Conservation (phyloP, 1,140 invertebrate genomes). For the Bactericera cockerelli region DNA sequence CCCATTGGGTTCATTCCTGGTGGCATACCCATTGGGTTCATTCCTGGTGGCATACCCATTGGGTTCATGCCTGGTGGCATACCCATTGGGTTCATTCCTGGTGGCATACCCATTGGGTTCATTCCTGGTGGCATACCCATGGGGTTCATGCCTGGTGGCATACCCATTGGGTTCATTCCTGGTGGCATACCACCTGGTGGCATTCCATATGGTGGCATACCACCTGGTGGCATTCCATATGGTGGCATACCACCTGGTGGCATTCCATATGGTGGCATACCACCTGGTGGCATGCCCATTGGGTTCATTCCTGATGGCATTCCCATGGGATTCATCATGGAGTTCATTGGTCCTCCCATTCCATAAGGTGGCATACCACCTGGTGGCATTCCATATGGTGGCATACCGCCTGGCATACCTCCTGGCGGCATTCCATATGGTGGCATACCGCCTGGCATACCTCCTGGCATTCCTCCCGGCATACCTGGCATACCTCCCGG, state of each 20-base stretch:
- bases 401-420: constrained; percentile 3
- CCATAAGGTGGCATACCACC: constrained; percentile 9
- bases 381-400: constrained; percentile 3
- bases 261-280: neutral
- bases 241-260: constrained; percentile 2
- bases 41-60: too few species aligned
- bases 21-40: too few species aligned
- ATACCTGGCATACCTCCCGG: constrained; percentile 8
- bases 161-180: neutral
- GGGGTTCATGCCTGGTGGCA: too few species aligned
- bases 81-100: neutral
- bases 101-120: too few species aligned
- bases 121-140: too few species aligned
- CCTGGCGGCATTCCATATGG: neutral
- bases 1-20: neutral
- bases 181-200: constrained; percentile 6
- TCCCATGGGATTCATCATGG: too few species aligned
- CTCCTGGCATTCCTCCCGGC: constrained; percentile 9
- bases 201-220: constrained; percentile 6
- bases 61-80: too few species aligned
- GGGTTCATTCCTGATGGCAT: too few species aligned
- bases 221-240: neutral
- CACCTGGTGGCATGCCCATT: too few species aligned
- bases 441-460: constrained; percentile 4
- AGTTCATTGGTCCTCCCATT: too few species aligned